Evolutionary conservation across 2,888 invertebrate genomes (phyloP), one percentile per base, ranked within the genome.

Genomic region (Polydrusus tereticollis): DNA sequence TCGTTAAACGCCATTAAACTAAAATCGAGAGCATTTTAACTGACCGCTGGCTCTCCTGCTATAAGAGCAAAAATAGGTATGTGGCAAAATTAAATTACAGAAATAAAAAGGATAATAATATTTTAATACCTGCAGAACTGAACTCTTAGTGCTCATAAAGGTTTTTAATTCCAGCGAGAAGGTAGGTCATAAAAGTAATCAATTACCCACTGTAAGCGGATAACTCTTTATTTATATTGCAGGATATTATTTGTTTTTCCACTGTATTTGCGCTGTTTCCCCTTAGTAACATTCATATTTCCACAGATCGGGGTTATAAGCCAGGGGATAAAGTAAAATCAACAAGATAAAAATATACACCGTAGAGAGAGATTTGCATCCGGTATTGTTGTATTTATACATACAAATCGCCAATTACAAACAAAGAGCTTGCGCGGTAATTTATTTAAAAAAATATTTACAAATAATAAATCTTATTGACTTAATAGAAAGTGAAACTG

Each of bases 221-320:
- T 45, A 45, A 21, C 18, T 20, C 20, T 20, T 43, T 45, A 45
- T 45, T 45, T 45, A 45, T 45, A 45, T 45, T 45, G 20, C 45
- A 10, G 45, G 45, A 20, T 45, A 18, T 45, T 45, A 45, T 45
- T 45, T 45, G 45, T 45, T 45, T 43, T 45, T 18, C 45, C 45
- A 45, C 45, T 45, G 18, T 45, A 45, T 45, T 18, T 45, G 18
- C 18, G 6, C 20, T 45, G 45, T 45, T 45, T 45, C 45, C 45
- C 20, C 7, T 45, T 45, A 45, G 45, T 45, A 45, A 20, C 45
- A 45, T 45, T 45, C 45, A 45, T 20, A 45, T 45, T 45, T 10
- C 18, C 21, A 18, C 20, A 20, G 18, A 45, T 45, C 20, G 20
- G 45, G 10, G 45, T 45, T 20, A 45, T 45, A 45, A 45, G 45